Evolutionary conservation across 2,113 vertebrate genomes (phyloP), one percentile per base, ranked within the genome.

Genomic region (Lepisosteus osseus): DNA sequence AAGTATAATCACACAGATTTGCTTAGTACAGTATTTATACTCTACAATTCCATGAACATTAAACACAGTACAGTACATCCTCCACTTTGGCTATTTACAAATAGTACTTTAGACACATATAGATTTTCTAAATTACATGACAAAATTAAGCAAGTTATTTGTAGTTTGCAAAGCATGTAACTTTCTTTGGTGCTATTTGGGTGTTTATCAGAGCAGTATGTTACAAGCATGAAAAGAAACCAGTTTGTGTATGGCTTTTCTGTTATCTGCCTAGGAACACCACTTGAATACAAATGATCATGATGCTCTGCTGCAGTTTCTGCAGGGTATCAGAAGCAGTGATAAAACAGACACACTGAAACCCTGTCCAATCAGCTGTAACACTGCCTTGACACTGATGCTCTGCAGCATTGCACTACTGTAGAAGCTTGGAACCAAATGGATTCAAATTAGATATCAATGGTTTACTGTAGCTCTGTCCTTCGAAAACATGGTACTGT

Each of bases 181-280:
- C 43, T 41, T 14, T 47, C 64, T 66, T 14, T 2, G 64, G 2
- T 29, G 5, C 11, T 13, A 29, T 45, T 29, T 44, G 41, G 40
- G 13, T 47, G 41, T 47, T 68, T 55, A 55, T 55, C 47, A 12
- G 66, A 68, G 66, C 8, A 11, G 3, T 51, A 41, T 15, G 66
- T 68, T 40, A 68, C 66, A 7, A 12, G 47, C 47, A n/a, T 67
- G 65, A 14, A 15, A 44, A 68, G 1, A 55, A 3, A n/a, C 7
- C 2, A 11, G 66, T 8, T 40, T 55, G 45, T 55, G 66, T 55
- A 55, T 55, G 66, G 65, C 29, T 68, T 68, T 41, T 54, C 66
- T 68, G 66, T 68, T 68, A 54, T 68, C 66, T 68, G 66, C 47
- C 66, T 55, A 45, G 51, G 40, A 13, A 68, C 66, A 55, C 66